Conservation (phyloP, 2,113 vertebrate species). For the Dromas ardeola region DNA sequence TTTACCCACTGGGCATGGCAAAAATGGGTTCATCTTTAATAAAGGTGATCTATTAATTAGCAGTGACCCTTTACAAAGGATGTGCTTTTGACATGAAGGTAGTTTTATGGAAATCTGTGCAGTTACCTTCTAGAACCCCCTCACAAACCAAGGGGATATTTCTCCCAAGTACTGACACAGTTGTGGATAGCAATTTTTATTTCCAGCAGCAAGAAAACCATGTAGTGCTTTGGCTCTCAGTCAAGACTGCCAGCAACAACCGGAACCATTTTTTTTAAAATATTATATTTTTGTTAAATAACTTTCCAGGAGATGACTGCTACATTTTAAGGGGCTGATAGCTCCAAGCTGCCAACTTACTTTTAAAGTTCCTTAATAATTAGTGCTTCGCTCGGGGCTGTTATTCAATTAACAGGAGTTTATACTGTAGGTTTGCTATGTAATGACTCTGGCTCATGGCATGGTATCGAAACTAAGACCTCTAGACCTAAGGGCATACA, state of each 20-base stretch:
- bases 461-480: background rate
- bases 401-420: slow-evolving; percentile 46
- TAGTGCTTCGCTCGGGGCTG: background rate
- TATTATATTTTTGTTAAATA: background rate
- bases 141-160: background rate
- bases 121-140: background rate
- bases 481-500: background rate
- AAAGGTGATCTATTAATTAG: slow-evolving; percentile 1
- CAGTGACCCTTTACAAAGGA: background rate
- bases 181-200: background rate
- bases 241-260: background rate
- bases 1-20: background rate
- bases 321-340: background rate
- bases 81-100: background rate
- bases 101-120: background rate
- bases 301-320: background rate
- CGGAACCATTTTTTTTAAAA: background rate
- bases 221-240: background rate
- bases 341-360: background rate
- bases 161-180: background rate
- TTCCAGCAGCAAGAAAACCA: background rate
- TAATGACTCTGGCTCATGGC: background rate
- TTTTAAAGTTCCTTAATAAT: slow-evolving; percentile 18
- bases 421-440: background rate
- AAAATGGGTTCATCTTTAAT: background rate